phyloP scores from a whole-genome alignment of 2,888 invertebrate genomes.

The Pollenia griseotomentosa region DNA sequence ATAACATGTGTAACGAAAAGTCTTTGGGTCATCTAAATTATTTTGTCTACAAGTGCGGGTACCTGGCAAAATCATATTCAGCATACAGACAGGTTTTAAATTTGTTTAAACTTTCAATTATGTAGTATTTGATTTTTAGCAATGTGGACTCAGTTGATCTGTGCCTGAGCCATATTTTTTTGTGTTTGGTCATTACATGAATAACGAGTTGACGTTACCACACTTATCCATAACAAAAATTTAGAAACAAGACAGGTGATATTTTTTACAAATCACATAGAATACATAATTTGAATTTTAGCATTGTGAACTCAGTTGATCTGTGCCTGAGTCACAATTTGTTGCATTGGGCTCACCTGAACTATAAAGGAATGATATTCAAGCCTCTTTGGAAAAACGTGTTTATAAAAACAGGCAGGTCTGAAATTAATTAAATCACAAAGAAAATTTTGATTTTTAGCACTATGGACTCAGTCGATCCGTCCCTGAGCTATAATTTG shows the following conservation, averaged over 20 bases:
- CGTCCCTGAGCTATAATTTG: constrained; percentile 72
- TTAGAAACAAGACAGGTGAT: not conserved
- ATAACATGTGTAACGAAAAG: constrained; percentile 26
- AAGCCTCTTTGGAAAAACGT: not conserved
- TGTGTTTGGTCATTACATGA: not conserved
- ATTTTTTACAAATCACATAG: not conserved
- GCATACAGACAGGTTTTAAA: constrained; percentile 16
- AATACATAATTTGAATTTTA: constrained; percentile 56
- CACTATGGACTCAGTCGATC: constrained; percentile 75
- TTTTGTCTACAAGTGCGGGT: not conserved
- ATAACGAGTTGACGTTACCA: not conserved
- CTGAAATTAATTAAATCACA: not conserved
- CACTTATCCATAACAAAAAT: not conserved
- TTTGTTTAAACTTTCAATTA: not conserved
- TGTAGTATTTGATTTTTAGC: constrained; percentile 69
- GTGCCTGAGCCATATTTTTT: constrained; percentile 73
- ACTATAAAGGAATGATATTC: not conserved
- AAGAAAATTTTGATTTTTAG: constrained; percentile 70
- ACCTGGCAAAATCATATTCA: not conserved
- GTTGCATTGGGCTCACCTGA: not conserved
- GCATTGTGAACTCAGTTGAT: constrained; percentile 74
- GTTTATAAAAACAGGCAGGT: constrained; percentile 23
- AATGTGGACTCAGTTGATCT: constrained; percentile 75
- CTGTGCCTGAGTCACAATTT: constrained; percentile 65
- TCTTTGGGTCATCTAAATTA: not conserved